These are phyloP conservation scores for Gisinianus flammeolus DNA, from an alignment of 2,888 invertebrate genomes.

Conservation along the genomic window DNA sequence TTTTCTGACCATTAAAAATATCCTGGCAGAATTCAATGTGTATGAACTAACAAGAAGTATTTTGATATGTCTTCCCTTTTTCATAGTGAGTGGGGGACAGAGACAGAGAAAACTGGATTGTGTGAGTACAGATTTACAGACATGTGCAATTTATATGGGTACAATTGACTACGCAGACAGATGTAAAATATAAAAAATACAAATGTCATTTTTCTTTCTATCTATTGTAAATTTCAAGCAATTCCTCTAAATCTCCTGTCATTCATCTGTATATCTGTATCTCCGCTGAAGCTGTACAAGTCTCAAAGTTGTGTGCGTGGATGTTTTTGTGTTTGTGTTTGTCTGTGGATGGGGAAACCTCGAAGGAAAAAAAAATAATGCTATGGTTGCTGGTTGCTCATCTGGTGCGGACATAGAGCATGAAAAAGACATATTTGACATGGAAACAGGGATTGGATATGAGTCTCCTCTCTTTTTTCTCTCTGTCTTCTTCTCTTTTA, in stretches of 20 bases:
- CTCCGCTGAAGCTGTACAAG: too few relatives aligned
- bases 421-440: slow-evolving; percentile 8
- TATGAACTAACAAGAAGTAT: too few relatives aligned
- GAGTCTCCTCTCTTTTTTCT: background rate
- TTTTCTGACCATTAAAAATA: too few relatives aligned
- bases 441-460: background rate
- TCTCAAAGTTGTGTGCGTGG: background rate
- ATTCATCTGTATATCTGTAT: background rate
- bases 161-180: too few relatives aligned
- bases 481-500: background rate
- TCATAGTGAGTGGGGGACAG: too few relatives aligned
- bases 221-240: background rate
- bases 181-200: too few relatives aligned
- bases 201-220: background rate
- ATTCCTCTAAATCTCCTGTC: background rate
- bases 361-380: background rate
- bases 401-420: slow-evolving; percentile 1
- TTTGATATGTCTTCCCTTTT: too few relatives aligned
- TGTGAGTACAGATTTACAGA: too few relatives aligned
- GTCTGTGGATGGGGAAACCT: background rate
- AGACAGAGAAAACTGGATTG: too few relatives aligned
- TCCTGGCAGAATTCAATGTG: too few relatives aligned
- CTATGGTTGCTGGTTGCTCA: background rate
- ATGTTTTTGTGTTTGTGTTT: background rate
- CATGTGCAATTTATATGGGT: too few relatives aligned